Evolutionary conservation across 2,113 vertebrate genomes (phyloP), one percentile per base, ranked within the genome.

Genomic region (Lucifuga dentata): DNA sequence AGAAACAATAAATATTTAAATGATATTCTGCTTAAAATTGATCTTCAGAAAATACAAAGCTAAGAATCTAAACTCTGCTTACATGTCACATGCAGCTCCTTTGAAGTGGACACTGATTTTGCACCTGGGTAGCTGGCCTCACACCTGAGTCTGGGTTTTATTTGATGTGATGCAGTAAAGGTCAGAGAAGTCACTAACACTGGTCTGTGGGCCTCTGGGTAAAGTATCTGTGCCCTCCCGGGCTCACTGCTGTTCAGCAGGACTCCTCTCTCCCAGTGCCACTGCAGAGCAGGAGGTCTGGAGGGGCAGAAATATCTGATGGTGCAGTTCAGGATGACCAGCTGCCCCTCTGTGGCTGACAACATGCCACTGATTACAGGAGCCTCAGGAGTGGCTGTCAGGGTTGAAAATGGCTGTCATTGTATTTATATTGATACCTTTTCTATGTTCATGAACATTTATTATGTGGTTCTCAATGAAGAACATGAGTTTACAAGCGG

Each of bases 51-150:
- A 12, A 38, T 15, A 16, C 17, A 55, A 43, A 36, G 0, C 21
- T 5, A 21, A 13, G 4, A 4, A 23, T 44, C 17, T 12, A 32
- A 50, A 8, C 3, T 17, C 5, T 52, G 3, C 92, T 88, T 75
- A 94, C 94, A 95, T 35, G 86, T 91, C 19, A 94, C 85, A 20
- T 89, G 89, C 19, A 94, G 62, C 33, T 88, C 63, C 39, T 57
- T 83, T 0, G 36, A 13, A 1, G 15, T 33, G 2, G 62, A 23
- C 17, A 73, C 15, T 20, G 11, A 24, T 46, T 62, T 72, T 19
- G 39, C 64, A 17, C 79, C 83, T 8, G 86, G 78, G 46, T 86
- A 89, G 26, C 15, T 71, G 20, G 84, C 88, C 5, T 90, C 85
- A 77, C 94, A 95, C 6, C 67, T 75, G 33, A 95, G 51, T 16